phyloP scores from a whole-genome alignment of 2,113 vertebrate species.

The Tichodroma muraria region DNA sequence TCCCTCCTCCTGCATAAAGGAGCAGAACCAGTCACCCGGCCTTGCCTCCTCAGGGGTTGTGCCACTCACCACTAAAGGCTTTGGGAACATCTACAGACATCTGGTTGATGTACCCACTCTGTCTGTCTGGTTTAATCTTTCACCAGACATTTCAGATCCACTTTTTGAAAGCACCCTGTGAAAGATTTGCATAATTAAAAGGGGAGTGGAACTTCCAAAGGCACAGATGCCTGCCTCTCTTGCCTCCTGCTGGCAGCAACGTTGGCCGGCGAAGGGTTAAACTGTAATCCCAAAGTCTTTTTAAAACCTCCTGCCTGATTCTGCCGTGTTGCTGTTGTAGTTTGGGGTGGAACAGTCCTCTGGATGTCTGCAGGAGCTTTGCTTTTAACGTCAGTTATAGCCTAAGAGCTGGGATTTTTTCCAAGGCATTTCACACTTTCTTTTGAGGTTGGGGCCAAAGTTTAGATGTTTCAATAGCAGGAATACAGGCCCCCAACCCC shows the following conservation, averaged over 20 bases:
- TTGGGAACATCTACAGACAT: not conserved
- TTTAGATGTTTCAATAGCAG: not conserved
- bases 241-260: not conserved
- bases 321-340: not conserved
- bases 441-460: conserved; percentile 47
- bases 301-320: not conserved
- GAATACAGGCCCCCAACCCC: not conserved
- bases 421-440: conserved; percentile 20
- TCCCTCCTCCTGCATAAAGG: not conserved
- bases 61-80: not conserved
- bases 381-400: not conserved
- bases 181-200: not conserved
- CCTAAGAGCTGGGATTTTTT: not conserved
- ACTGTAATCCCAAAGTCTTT: not conserved
- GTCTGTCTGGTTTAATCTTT: not conserved
- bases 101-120: not conserved
- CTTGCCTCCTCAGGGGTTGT: not conserved
- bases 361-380: conserved; percentile 19
- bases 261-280: not conserved
- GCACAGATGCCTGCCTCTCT: not conserved
- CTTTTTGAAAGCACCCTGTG: not conserved
- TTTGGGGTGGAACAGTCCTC: not conserved
- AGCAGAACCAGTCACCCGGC: not conserved
- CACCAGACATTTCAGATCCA: not conserved
- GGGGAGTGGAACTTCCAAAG: not conserved